These are phyloP conservation scores for Xenops minutus DNA, from an alignment of 2,797 vertebrate species.

Conservation along the genomic window DNA sequence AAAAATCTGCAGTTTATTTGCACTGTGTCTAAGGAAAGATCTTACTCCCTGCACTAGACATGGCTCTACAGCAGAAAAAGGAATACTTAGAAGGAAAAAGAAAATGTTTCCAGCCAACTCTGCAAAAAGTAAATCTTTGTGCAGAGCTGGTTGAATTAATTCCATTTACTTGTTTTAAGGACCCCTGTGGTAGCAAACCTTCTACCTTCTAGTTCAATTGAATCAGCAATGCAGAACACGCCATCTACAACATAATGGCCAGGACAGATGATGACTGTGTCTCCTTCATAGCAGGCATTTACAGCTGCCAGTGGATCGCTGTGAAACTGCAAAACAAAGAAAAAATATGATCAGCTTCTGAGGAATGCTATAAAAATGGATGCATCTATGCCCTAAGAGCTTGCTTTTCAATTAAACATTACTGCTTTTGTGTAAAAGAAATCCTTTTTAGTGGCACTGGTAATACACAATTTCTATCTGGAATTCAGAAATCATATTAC, in stretches of 20 bases:
- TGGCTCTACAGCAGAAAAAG: background rate
- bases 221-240: constrained; percentile 85
- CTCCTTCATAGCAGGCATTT: constrained; percentile 82
- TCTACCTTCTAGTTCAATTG: constrained; percentile 83
- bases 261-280: constrained; percentile 85
- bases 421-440: background rate
- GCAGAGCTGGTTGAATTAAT: background rate
- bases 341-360: background rate
- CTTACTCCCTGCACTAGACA: background rate
- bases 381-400: background rate
- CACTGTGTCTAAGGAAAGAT: background rate
- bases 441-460: background rate
- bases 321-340: constrained; percentile 80
- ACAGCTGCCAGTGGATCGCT: constrained; percentile 82
- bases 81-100: background rate
- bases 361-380: background rate
- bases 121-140: background rate
- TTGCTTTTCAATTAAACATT: background rate
- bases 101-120: background rate
- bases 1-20: background rate
- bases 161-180: background rate
- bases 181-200: background rate
- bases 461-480: background rate
- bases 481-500: background rate
- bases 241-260: constrained; percentile 83